These are phyloP conservation scores for Erebia ligea DNA, from an alignment of 2,888 invertebrate species.

Conservation along the genomic window DNA sequence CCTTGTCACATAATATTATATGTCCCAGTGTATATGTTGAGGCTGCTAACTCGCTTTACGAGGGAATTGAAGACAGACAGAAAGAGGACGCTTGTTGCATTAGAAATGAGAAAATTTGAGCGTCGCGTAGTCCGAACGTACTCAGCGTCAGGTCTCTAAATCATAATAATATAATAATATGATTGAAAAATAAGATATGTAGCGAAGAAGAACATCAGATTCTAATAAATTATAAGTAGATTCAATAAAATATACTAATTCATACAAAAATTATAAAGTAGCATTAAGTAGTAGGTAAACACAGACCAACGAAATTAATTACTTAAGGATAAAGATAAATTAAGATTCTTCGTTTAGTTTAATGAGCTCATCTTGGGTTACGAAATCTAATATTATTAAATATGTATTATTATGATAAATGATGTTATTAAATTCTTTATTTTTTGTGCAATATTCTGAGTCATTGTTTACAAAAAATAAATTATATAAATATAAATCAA, in stretches of 20 bases:
- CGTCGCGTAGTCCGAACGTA: neutral
- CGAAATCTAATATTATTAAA: constrained; percentile 1
- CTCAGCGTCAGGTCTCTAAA: neutral
- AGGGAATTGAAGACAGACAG: constrained; percentile 55
- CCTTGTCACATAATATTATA: constrained; percentile 55
- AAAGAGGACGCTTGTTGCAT: constrained; percentile 49
- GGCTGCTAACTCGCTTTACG: constrained; percentile 49
- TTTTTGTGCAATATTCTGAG: neutral
- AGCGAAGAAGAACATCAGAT: too few relatives aligned
- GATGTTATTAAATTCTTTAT: neutral
- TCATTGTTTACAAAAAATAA: neutral
- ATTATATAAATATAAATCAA: neutral
- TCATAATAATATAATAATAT: neutral
- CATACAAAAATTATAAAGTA: neutral
- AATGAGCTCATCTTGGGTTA: neutral
- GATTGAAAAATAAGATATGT: neutral
- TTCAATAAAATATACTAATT: too few relatives aligned
- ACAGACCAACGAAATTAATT: neutral
- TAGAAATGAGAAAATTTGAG: constrained; percentile 32
- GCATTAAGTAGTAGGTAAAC: neutral
- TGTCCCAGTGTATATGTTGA: constrained; percentile 50
- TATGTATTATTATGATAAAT: constrained; percentile 9
- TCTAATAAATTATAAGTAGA: too few relatives aligned
- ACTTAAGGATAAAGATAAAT: neutral
- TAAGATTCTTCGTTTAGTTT: constrained; percentile 6